Percentiles rank a stretch among this genome's conserved stretches.
Conservation (phyloP, 2,888 invertebrate species). For the Agriotes lineatus region DNA sequence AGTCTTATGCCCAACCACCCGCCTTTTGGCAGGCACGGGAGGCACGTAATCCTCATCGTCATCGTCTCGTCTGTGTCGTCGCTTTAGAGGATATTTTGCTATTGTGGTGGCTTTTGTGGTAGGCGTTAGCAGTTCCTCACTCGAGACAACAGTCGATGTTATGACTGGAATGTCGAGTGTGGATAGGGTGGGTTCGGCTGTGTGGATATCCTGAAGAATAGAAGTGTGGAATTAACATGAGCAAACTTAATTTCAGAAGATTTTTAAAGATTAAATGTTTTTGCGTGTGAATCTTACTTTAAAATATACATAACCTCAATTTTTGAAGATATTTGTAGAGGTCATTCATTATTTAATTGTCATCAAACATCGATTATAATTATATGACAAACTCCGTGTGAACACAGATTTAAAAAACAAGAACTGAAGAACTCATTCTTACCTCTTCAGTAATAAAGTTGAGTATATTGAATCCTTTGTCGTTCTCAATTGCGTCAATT, state of each 20-base stretch:
- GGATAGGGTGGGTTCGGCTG: slow-evolving; percentile 17
- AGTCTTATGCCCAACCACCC: slow-evolving; percentile 18
- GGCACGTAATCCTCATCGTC: slow-evolving; percentile 61
- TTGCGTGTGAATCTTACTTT: no score
- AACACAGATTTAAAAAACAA: neutral
- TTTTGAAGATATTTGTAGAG: neutral
- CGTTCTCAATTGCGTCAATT: slow-evolving; percentile 59
- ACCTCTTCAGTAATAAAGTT: slow-evolving; percentile 60
- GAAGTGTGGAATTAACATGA: no score
- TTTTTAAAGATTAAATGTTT: no score
- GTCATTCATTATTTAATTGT: neutral
- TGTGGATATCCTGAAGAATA: slow-evolving; percentile 33
- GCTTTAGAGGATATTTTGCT: slow-evolving; percentile 34
- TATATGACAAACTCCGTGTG: no score
- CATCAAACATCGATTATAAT: no score
- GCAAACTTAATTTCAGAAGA: no score
- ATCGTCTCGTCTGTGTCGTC: slow-evolving; percentile 46
- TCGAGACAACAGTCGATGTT: neutral
- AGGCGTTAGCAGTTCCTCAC: neutral
- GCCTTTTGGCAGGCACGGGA: slow-evolving; percentile 47
- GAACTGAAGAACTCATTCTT: slow-evolving; percentile 28
- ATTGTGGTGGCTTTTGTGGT: slow-evolving; percentile 17
- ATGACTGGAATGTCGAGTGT: slow-evolving; percentile 4
- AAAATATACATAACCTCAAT: no score
- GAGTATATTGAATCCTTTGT: slow-evolving; percentile 60